Percentiles rank a stretch among this genome's conserved stretches.
Conservation (phyloP, 2,797 vertebrate species). For the Okamejei kenojei region DNA sequence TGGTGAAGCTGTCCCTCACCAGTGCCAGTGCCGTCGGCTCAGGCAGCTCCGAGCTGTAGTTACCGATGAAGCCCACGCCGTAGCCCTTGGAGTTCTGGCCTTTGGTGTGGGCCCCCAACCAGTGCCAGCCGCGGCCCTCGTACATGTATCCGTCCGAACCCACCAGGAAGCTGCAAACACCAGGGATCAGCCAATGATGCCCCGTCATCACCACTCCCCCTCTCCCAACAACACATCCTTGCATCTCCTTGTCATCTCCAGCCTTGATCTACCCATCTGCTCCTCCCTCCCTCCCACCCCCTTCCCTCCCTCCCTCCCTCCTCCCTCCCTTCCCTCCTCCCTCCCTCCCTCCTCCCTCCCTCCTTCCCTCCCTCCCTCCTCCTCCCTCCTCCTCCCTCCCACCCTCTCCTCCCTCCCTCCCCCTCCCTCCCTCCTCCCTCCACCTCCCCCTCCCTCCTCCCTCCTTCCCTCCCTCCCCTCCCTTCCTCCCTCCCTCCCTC, state of each 20-base stretch:
- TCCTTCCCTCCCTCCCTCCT: not conserved
- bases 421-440: too few species aligned
- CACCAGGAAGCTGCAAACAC: constrained; percentile 66
- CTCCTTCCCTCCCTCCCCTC: too few species aligned
- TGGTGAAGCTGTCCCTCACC: constrained; percentile 57
- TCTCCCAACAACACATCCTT: too few species aligned
- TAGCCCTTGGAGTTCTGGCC: constrained; percentile 64
- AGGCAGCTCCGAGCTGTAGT: constrained; percentile 64
- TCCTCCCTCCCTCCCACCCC: rapidly evolving
- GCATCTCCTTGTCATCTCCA: too few species aligned
- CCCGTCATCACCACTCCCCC: too few species aligned
- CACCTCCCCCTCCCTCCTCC: too few species aligned
- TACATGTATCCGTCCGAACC: constrained; percentile 83
- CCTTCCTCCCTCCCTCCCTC: too few species aligned
- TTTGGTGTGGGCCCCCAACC: not conserved
- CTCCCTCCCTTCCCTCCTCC: too few species aligned
- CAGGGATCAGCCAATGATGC: not conserved
- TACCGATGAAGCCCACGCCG: constrained; percentile 71
- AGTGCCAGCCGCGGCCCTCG: constrained; percentile 39
- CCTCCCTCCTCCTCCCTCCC: not conserved
- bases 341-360: too few species aligned
- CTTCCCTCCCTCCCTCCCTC: too few species aligned
- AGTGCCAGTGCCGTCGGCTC: constrained; percentile 51
- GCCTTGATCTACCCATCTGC: too few species aligned
- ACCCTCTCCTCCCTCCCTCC: not conserved